Evolutionary conservation across 2,888 invertebrate species (phyloP), one percentile per base, ranked within the genome.

Genomic region (Laothoe populi): DNA sequence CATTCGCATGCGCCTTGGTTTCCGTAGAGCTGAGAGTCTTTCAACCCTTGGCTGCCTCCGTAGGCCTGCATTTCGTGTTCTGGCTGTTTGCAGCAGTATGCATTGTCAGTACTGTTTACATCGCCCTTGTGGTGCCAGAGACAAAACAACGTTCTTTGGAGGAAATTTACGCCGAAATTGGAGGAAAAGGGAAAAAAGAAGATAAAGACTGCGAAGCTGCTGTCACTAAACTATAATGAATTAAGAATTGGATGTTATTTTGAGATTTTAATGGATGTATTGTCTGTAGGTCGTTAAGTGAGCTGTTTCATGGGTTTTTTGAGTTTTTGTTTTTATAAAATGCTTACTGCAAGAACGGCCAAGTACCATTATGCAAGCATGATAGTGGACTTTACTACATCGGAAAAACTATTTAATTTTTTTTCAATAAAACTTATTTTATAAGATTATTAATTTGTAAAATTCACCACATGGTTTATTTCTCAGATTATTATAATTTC

Each of bases 11-110:
- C 64, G 83, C 81, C 0, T 73, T 91, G 1, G 90, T 90, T 40
- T 90, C 91, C 0, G 69, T 91, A 0, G 83, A 90, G 59, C 82
- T 92, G 0, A 70, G 90, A n/a, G 80, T 87, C 4, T 92, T 92
- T 79, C 90, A 92, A 8, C 91, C 91, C 0, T 67, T 92, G 3
- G 86, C 84, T 0, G 66, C 74, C 3, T 70, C 82, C 0, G 80
- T 84, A 0, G 92, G 92, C 0, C 77, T 92, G 0, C 77, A 88
- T 74, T 70, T 83, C 0, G 82, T 89, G 3, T 92, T 92, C 81
- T 88, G 88, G 84, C 53, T 86, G 0, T 92, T 92, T 77, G 79
- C 89, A 0, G 81, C 69, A 0, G 90, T 92, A 0, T 92, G 92
- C 69, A 66, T 90, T 21, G 59, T 88, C 64, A 90, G 90, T 67